Evolutionary conservation across 2,797 vertebrate species (phyloP).

Genomic region (Poeciliopsis infans): DNA sequence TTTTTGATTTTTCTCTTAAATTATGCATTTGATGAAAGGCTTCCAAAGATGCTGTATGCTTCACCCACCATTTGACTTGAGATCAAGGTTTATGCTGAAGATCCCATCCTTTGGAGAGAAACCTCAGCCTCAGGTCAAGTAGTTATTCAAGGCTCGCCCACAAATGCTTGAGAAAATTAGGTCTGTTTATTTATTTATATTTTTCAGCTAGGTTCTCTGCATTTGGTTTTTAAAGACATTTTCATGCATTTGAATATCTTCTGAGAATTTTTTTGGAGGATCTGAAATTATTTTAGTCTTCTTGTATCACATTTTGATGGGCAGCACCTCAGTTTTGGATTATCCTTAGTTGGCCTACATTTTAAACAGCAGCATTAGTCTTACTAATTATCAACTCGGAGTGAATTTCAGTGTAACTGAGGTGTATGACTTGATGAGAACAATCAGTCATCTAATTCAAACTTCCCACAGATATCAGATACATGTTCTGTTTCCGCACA

Average conservation of each 20-base stretch:
- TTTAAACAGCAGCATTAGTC: not conserved
- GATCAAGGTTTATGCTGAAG: not conserved
- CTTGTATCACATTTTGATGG: not conserved
- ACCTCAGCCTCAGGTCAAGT: not conserved
- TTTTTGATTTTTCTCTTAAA: not conserved
- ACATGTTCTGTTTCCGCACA: too few relatives aligned
- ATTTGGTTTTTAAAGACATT: not conserved
- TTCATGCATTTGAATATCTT: not conserved
- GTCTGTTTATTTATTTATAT: not conserved
- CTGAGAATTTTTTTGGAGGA: not conserved
- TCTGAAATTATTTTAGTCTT: not conserved
- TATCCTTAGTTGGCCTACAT: not conserved
- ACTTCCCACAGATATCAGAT: too few relatives aligned
- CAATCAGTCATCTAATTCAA: too few relatives aligned
- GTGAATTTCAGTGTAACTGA: not conserved
- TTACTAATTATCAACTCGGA: not conserved
- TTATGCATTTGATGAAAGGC: not conserved
- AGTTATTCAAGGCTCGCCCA: not conserved
- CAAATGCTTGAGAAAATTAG: not conserved
- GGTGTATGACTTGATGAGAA: not conserved
- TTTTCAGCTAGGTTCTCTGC: not conserved
- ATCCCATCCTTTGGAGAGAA: not conserved
- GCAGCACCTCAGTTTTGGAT: not conserved
- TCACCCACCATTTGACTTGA: not conserved
- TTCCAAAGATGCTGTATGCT: not conserved